These are phyloP conservation scores for Pelodytes ibericus DNA, from an alignment of 2,797 vertebrate species.

Conservation along the genomic window DNA sequence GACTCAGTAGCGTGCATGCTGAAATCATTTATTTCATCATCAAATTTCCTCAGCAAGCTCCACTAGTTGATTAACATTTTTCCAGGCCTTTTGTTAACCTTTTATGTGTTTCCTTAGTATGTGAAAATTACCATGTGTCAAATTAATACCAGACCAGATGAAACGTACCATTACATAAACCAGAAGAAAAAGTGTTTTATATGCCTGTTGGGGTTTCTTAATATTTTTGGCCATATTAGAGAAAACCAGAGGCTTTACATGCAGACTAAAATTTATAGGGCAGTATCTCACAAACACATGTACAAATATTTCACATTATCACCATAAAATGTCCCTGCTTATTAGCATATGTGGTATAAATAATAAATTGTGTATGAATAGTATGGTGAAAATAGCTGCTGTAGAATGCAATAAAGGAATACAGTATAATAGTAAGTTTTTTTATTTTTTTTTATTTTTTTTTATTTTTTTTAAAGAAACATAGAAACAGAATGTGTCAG, in stretches of 20 bases:
- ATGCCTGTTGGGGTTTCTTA: neutral
- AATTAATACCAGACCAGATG: constrained; percentile 1
- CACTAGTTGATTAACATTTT: constrained; percentile 62
- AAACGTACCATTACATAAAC: neutral
- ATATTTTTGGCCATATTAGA: neutral
- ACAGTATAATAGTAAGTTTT: no score
- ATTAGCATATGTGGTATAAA: no score
- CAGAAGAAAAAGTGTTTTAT: neutral
- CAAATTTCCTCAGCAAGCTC: constrained; percentile 60
- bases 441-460: no score
- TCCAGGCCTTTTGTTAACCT: constrained; percentile 17
- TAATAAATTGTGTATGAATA: no score
- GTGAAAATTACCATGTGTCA: neutral
- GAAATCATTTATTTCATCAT: constrained; percentile 65
- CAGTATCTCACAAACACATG: no score
- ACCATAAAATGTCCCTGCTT: no score
- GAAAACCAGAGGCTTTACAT: constrained; percentile 1
- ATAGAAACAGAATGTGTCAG: no score
- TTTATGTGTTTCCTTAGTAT: neutral
- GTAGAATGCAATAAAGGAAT: no score
- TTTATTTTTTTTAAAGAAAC: no score
- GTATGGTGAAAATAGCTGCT: no score
- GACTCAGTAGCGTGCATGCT: constrained; percentile 58
- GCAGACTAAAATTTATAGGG: neutral
- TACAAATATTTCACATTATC: no score